Conservation (phyloP, 2,888 invertebrate species). For the Cheilosia impressa region DNA sequence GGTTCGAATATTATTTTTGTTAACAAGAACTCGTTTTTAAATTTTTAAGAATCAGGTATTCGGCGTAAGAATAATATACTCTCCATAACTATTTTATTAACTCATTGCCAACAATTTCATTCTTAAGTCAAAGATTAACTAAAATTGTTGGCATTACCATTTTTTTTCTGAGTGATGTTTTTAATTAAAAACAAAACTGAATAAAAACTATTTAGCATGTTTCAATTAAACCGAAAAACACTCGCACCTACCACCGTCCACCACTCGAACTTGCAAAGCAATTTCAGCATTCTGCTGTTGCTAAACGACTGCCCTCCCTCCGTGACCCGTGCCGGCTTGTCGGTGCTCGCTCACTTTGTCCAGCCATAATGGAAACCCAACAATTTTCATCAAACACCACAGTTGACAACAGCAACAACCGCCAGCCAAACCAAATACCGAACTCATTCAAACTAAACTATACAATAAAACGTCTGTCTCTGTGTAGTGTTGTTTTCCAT, state of each 20-base stretch:
- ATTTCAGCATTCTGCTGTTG: conserved; percentile 4
- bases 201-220: no score
- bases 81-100: no score
- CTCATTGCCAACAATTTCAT: no score
- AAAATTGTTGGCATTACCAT: no score
- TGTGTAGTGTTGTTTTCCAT: conserved; percentile 11
- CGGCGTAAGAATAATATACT: no score
- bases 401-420: conserved; percentile 31
- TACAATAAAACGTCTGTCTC: conserved; percentile 15
- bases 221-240: neutral
- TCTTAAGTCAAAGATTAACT: no score
- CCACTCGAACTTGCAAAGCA: conserved; percentile 19
- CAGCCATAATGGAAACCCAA: conserved; percentile 13
- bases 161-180: no score
- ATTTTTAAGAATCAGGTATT: no score
- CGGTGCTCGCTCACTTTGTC: neutral
- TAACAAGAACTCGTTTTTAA: no score
- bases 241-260: neutral
- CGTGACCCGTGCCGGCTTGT: no score
- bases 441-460: conserved; percentile 19
- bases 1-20: no score
- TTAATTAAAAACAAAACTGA: no score
- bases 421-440: neutral
- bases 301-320: neutral
- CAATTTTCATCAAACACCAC: conserved; percentile 40